Percentiles rank a stretch among this genome's conserved stretches.
phyloP scores from a whole-genome alignment of 2,797 vertebrate species.

The Microctenopoma lineatum region DNA sequence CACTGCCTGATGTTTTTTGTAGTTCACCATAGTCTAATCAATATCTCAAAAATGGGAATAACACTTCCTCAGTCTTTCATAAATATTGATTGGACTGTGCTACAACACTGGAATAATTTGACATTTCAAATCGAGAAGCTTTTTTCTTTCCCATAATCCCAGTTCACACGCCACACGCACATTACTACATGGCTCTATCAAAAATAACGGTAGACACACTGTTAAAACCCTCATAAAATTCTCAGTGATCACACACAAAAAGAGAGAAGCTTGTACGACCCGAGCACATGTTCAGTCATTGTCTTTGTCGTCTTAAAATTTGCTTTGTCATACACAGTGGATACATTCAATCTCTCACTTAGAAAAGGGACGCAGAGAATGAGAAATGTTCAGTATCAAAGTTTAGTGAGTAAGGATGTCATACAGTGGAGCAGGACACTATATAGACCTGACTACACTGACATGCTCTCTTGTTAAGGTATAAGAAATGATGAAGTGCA shows the following conservation, averaged over 20 bases:
- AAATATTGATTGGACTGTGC: slow-evolving; percentile 17
- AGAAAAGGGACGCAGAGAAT: slow-evolving; percentile 26
- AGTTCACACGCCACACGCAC: slow-evolving; percentile 22
- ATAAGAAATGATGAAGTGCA: slow-evolving; percentile 43
- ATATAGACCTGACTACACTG: neutral
- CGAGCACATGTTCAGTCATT: slow-evolving; percentile 34
- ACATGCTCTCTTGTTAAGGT: neutral
- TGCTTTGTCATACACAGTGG: slow-evolving; percentile 41
- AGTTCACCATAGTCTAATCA: slow-evolving; percentile 6
- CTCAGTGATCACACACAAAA: neutral
- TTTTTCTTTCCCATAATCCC: slow-evolving; percentile 6
- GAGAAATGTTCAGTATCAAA: slow-evolving; percentile 39
- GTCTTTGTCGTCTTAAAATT: slow-evolving; percentile 26
- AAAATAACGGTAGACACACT: slow-evolving; percentile 41
- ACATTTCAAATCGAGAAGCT: neutral
- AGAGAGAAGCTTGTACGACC: slow-evolving; percentile 20
- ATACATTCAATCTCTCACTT: slow-evolving; percentile 66
- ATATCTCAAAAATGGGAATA: neutral
- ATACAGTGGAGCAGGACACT: neutral
- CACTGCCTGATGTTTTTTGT: slow-evolving; percentile 10
- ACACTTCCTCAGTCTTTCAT: neutral
- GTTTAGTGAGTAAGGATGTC: slow-evolving; percentile 44
- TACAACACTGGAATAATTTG: slow-evolving; percentile 1
- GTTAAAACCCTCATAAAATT: slow-evolving; percentile 33
- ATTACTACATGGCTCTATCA: slow-evolving; percentile 20